Conservation (phyloP, 2,888 invertebrate species). For the Cosmia pyralina region DNA sequence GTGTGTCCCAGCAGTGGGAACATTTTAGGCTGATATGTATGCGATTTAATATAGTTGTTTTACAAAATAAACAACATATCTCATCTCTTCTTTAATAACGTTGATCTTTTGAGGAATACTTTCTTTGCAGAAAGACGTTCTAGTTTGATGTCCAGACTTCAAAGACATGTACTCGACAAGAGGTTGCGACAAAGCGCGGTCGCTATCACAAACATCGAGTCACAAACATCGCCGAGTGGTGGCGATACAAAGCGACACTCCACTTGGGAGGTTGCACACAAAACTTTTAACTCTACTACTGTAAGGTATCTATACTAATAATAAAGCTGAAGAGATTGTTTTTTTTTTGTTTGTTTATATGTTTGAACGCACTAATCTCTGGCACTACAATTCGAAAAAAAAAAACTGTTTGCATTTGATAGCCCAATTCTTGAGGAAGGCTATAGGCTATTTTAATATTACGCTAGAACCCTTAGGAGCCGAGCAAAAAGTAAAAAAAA, state of each 20-base stretch:
- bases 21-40: no score
- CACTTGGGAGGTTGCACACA: constrained; percentile 29
- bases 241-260: constrained; percentile 44
- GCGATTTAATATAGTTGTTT: background rate
- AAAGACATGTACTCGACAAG: constrained; percentile 43
- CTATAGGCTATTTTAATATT: no score
- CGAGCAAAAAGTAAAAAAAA: no score
- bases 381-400: no score
- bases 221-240: constrained; percentile 23
- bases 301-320: background rate
- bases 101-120: constrained; percentile 14
- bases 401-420: no score
- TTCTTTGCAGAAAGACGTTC: constrained; percentile 12
- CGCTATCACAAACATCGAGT: constrained; percentile 51
- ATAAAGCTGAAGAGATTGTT: no score
- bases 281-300: constrained; percentile 38
- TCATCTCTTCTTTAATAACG: background rate
- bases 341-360: no score
- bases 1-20: no score
- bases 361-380: no score
- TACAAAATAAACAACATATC: background rate
- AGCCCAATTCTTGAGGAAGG: no score
- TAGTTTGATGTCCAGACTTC: constrained; percentile 20
- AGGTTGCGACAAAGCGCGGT: constrained; percentile 35
- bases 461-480: no score